Evolutionary conservation across 2,113 vertebrate genomes (phyloP).

Genomic region (Oreamnos americanus): DNA sequence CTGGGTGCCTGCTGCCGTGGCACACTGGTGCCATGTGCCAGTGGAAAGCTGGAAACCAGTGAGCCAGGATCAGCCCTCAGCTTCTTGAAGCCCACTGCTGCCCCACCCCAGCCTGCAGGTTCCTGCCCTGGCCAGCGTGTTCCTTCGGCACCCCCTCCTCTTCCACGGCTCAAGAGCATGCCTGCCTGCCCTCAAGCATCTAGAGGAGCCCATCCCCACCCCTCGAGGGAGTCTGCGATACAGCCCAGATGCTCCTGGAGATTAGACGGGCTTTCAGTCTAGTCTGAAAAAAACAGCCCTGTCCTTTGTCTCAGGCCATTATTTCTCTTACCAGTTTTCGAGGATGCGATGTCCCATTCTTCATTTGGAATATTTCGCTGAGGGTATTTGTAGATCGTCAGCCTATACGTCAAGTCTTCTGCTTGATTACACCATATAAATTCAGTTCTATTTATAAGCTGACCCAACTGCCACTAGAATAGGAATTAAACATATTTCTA

Average conservation of each 20-base stretch:
- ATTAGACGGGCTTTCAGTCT: constrained; percentile 54
- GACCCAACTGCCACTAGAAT: not conserved
- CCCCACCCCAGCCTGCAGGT: not conserved
- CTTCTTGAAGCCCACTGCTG: not conserved
- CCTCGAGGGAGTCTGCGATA: constrained; percentile 56
- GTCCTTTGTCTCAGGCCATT: constrained; percentile 67
- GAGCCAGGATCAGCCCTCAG: not conserved
- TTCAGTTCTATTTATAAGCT: constrained; percentile 16
- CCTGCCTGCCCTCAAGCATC: not conserved
- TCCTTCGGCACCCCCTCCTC: not conserved
- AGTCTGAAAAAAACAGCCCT: constrained; percentile 11
- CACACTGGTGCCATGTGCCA: accelerated
- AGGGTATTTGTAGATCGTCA: constrained; percentile 56
- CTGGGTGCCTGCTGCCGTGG: not conserved
- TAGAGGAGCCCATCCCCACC: not conserved
- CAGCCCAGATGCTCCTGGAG: constrained; percentile 61
- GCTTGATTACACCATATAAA: constrained; percentile 56
- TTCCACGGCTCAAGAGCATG: not conserved
- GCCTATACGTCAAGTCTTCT: constrained; percentile 44
- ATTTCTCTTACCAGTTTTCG: constrained; percentile 52
- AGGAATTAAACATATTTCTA: not conserved
- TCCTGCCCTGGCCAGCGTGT: not conserved
- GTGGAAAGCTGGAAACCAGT: not conserved
- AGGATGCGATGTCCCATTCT: constrained; percentile 46
- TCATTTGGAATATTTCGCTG: constrained; percentile 37